Conservation (phyloP, 2,888 invertebrate species). For the Furcula furcula region DNA sequence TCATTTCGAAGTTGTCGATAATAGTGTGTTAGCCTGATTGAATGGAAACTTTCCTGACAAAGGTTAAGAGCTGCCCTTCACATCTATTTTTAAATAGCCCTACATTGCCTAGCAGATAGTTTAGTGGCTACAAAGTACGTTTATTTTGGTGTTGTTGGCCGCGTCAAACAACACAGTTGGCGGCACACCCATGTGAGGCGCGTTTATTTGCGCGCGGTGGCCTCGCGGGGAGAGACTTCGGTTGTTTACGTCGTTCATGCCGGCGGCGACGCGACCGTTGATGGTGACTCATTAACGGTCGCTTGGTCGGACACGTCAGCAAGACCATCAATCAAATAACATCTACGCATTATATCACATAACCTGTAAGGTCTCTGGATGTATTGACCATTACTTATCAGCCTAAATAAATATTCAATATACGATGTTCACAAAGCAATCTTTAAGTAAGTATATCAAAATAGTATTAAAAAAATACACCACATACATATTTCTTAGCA, state of each 20-base stretch:
- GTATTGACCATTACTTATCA: constrained; percentile 31
- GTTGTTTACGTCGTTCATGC: constrained; percentile 58
- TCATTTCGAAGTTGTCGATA: too few relatives aligned
- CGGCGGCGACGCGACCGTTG: constrained; percentile 30
- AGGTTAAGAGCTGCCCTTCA: too few relatives aligned
- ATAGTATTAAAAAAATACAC: too few relatives aligned
- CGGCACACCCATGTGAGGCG: constrained; percentile 59
- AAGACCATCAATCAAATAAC: constrained; percentile 31
- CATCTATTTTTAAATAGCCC: too few relatives aligned
- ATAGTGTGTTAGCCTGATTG: too few relatives aligned
- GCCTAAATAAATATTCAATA: too few relatives aligned
- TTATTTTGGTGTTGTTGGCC: constrained; percentile 24
- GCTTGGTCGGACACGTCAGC: constrained; percentile 34
- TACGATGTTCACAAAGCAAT: too few relatives aligned
- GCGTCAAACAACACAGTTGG: constrained; percentile 43
- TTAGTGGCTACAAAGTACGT: constrained; percentile 1
- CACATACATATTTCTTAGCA: too few relatives aligned
- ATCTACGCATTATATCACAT: constrained; percentile 4
- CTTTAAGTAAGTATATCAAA: too few relatives aligned
- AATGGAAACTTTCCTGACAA: too few relatives aligned
- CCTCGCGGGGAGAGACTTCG: constrained; percentile 55
- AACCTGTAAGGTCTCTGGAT: too few relatives aligned
- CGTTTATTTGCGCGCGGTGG: constrained; percentile 61
- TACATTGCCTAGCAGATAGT: too few relatives aligned
- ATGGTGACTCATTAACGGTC: constrained; percentile 64